Conservation (phyloP, 2,797 vertebrate genomes). For the Triplophysa bombifrons region DNA sequence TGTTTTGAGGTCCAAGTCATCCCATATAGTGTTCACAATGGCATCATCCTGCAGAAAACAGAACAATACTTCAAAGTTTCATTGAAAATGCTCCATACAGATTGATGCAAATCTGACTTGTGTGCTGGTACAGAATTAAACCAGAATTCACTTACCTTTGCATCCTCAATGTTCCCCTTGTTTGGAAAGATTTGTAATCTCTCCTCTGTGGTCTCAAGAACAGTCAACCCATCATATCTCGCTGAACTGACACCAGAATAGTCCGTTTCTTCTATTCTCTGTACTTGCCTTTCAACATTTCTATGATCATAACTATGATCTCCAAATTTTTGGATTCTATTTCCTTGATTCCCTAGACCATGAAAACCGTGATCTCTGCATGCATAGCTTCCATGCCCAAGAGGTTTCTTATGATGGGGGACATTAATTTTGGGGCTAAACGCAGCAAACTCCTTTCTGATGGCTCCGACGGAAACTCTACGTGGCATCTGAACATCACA, state of each 20-base stretch:
- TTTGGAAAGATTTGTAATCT: slow-evolving; percentile 73
- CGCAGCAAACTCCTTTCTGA: slow-evolving; percentile 64
- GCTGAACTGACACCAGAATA: slow-evolving; percentile 33
- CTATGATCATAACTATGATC: background rate
- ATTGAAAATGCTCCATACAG: background rate
- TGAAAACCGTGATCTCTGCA: background rate
- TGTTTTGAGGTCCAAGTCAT: slow-evolving; percentile 68
- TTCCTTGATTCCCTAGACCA: background rate
- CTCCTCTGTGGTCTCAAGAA: slow-evolving; percentile 64
- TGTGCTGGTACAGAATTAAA: background rate
- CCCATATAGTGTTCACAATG: slow-evolving; percentile 82
- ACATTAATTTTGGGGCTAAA: slow-evolving; percentile 54
- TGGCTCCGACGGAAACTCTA: slow-evolving; percentile 74
- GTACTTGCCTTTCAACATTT: slow-evolving; percentile 17
- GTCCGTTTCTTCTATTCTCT: background rate
- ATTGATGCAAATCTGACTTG: background rate
- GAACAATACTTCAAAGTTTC: background rate
- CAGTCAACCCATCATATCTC: slow-evolving; percentile 8
- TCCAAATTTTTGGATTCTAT: background rate
- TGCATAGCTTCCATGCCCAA: slow-evolving; percentile 31
- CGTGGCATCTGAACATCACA: slow-evolving; percentile 62
- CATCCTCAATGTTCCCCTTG: slow-evolving; percentile 75
- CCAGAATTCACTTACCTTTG: slow-evolving; percentile 73
- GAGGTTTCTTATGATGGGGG: background rate
- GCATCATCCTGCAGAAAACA: slow-evolving; percentile 73